A percentile compares a stretch with the other conserved stretches of the same genome.
These are phyloP conservation scores for Leptinotarsa lineolata DNA, from an alignment of 1,140 invertebrate species.

Conservation along the genomic window DNA sequence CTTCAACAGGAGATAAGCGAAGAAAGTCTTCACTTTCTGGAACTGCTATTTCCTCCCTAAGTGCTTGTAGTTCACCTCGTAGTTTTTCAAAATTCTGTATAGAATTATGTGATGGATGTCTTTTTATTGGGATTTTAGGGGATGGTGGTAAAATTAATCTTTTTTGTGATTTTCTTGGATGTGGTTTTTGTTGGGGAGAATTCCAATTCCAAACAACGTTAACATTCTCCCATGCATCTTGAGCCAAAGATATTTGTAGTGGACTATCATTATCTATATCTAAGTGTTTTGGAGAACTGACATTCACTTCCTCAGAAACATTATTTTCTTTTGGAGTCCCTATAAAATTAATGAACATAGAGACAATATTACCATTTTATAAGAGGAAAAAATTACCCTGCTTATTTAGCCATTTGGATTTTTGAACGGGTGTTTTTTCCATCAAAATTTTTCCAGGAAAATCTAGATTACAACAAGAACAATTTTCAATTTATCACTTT, in stretches of 20 bases:
- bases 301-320: too few relatives aligned
- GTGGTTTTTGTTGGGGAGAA: slow-evolving; percentile 47
- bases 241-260: slow-evolving; percentile 39
- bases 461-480: too few relatives aligned
- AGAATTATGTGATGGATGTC: slow-evolving; percentile 40
- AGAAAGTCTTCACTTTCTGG: slow-evolving; percentile 45
- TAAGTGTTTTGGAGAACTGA: neutral
- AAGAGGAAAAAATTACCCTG: neutral
- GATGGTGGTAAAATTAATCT: slow-evolving; percentile 36
- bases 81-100: slow-evolving; percentile 48
- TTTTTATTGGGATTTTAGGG: slow-evolving; percentile 44
- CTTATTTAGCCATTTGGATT: neutral
- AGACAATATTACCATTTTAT: too few relatives aligned
- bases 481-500: too few relatives aligned
- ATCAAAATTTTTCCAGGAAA: neutral
- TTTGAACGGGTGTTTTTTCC: neutral
- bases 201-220: slow-evolving; percentile 55
- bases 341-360: too few relatives aligned
- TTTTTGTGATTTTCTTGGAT: slow-evolving; percentile 38
- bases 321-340: too few relatives aligned
- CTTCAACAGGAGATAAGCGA: slow-evolving; percentile 41
- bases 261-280: slow-evolving; percentile 34
- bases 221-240: slow-evolving; percentile 48
- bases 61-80: slow-evolving; percentile 46
- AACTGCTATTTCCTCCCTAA: slow-evolving; percentile 46